Evolutionary conservation across 2,888 invertebrate species (phyloP), one percentile per base, ranked within the genome.

Genomic region (Diaperis boleti): DNA sequence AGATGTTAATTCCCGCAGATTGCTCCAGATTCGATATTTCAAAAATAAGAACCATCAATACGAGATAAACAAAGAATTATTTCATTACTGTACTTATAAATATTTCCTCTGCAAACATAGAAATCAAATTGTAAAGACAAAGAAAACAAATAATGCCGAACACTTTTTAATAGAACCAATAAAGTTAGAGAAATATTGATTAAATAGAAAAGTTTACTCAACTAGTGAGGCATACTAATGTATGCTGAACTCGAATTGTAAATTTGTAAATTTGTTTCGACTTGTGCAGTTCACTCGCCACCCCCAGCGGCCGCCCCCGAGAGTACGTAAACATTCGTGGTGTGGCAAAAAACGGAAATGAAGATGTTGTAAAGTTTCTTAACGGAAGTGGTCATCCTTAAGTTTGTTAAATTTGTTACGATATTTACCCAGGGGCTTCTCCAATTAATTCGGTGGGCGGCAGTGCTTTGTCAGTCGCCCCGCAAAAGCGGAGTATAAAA

Each of bases 361-460:
- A 47, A 31, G 55, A 57, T 31, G 60, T 62, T 67, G 62, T 61
- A 69, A 62, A 55, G 68, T 62, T 67, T 68, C 66, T 52, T 49
- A 63, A 15, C 45, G 66, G 62, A 64, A 67, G 64, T 68, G 57
- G 64, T 64, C 62, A 68, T 68, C 68, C 61, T 55, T 39, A 60
- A 65, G 47, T 31, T 13, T 17, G 14, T 65, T 65, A 66, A 71
- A 67, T 66, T 70, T 70, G 66, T 69, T 67, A 64, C 65, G 69
- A 66, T 73, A 71, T 74, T 73, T 75, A 72, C 69, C 39, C 64
- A 73, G 72, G 68, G 73, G 73, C 65, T 74, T 74, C 72, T 70
- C 72, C 74, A 73, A 76, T 76, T 73, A 74, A 73, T 74, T 72
- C 71, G 70, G 73, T 74, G 74, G 72, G 72, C 62, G 71, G 69